Base-by-base conservation (phyloP, 2,888 invertebrate genomes). In the Cataglyphis rosenhaueri region DNA sequence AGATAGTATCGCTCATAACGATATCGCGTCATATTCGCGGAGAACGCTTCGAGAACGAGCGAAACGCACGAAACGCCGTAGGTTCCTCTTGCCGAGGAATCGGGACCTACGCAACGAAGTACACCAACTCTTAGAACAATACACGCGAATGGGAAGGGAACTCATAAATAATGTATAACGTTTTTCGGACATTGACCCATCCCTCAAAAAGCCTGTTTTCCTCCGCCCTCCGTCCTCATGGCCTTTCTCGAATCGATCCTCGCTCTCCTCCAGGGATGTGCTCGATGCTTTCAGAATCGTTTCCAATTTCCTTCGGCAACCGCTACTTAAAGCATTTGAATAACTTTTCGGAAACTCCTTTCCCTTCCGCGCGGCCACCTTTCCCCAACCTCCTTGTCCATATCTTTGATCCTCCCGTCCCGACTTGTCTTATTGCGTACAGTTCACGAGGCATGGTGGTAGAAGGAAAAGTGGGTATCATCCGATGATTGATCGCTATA, bases 391-490 rank as follows among this genome's bases (percentile, higher is more conserved):
- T 55, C 41, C 57, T 52, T 44, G 21, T 38, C 48, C 75, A 18
- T 15, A 3, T 25, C 57, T 41, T 44, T 61, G 71, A 48, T 74
- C 38, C 29, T 73, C 29, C 62, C 35, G 9, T 21, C 3, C 29
- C 18, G 41, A 82, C 57, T 68, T 79, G 62, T 83, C 83, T 81
- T 89, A 84, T 87, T 88, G 86, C 90, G 88, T 93, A 91, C 92
- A 89, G 94, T 94, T 94, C 94, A 94, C 94, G 93, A 94, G 94
- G 94, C 94, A 94, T 94, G 94, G 94, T 90, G 90, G 92, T 93
- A 93, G 91, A 91, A 84, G 79, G 86, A 82, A 83, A 83, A 82
- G 84, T 68, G 81, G 83, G 82, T 84, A 87, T 85, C 88, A 85
- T 84, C 78, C 86, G 83, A 90, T 88, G 91, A 91, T 91, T 84